Evolutionary conservation across 2,113 vertebrate genomes (phyloP).

Genomic region (Pampusana beccarii): DNA sequence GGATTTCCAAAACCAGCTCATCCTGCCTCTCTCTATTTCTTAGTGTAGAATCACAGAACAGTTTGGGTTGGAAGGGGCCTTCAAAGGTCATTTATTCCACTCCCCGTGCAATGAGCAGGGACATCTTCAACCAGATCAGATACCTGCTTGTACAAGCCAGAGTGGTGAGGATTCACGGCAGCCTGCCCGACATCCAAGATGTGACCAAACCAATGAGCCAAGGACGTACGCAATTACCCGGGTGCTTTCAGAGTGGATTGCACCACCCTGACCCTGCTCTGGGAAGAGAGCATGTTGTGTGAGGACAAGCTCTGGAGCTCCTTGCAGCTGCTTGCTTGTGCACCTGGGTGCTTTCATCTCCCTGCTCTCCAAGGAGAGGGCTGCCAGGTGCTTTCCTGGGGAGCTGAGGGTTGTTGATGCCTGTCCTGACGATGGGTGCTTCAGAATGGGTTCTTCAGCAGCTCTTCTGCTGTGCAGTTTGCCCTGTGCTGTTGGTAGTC

Average conservation of each 20-base stretch:
- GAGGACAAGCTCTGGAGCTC: neutral
- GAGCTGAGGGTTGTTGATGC: neutral
- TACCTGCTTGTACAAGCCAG: neutral
- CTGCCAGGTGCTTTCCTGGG: slow-evolving; percentile 24
- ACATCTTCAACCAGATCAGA: no score
- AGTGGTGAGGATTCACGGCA: neutral
- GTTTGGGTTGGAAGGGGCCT: no score
- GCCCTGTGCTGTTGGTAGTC: neutral
- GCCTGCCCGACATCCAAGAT: neutral
- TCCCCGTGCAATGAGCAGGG: no score
- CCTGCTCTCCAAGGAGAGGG: neutral
- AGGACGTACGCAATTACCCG: neutral
- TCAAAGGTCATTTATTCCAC: no score
- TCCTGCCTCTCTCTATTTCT: neutral
- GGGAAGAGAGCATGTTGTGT: fast-evolving
- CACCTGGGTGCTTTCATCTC: slow-evolving; percentile 16
- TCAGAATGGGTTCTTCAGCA: neutral
- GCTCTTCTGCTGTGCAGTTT: neutral
- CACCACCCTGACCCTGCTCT: neutral
- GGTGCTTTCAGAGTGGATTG: neutral
- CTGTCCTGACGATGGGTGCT: neutral
- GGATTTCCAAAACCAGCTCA: neutral
- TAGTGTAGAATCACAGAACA: fast-evolving
- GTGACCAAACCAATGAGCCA: neutral
- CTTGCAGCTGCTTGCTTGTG: neutral